These are phyloP conservation scores for Valencia hispanica DNA, from an alignment of 2,797 vertebrate species.

Conservation along the genomic window DNA sequence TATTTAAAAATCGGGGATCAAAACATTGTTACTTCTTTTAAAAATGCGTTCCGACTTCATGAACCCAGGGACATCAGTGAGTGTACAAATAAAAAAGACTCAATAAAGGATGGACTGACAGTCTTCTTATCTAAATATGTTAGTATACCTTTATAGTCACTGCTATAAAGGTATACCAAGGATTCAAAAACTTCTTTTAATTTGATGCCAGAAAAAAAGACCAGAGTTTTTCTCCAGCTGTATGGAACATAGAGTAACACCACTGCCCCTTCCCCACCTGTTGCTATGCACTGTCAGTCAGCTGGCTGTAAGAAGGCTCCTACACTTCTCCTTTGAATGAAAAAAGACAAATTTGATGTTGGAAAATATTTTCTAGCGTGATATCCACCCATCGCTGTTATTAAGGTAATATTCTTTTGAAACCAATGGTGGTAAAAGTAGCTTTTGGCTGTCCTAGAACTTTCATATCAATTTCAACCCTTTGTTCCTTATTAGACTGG, in stretches of 20 bases:
- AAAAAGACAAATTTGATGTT: not conserved
- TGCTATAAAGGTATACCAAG: not conserved
- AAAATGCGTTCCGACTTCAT: constrained; percentile 28
- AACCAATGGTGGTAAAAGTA: not conserved
- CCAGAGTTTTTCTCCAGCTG: not conserved
- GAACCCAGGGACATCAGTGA: constrained; percentile 37
- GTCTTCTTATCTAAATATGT: not conserved
- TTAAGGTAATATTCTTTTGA: not conserved
- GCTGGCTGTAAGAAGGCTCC: too few species aligned
- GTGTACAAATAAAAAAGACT: constrained; percentile 28
- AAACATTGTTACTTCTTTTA: constrained; percentile 59
- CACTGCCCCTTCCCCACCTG: not conserved
- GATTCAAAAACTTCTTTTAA: not conserved
- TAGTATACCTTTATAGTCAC: too few species aligned
- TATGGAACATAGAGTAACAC: not conserved
- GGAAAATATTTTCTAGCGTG: not conserved
- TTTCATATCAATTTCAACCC: not conserved
- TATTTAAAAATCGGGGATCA: constrained; percentile 76
- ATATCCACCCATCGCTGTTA: not conserved
- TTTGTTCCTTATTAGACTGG: too few species aligned
- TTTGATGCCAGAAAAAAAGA: not conserved
- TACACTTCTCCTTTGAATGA: not conserved
- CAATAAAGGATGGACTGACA: constrained; percentile 19
- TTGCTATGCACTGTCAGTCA: not conserved
- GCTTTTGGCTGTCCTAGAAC: not conserved